Percentiles rank a stretch among this genome's conserved stretches.
Evolutionary conservation across 2,113 vertebrate species (phyloP).

Genomic region (Petaurus breviceps): DNA sequence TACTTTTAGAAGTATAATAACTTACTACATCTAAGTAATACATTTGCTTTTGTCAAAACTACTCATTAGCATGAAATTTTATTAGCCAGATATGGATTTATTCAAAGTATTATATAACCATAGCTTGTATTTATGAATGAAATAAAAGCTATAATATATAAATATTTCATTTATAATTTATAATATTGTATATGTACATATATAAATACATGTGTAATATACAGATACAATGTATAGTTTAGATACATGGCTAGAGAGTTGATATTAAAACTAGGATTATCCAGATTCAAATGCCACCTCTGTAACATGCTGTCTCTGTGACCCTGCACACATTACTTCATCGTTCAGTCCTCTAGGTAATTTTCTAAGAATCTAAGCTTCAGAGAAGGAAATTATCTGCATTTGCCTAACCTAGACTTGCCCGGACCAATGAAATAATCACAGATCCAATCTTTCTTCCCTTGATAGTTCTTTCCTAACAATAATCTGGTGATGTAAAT

Average conservation of each 20-base stretch:
- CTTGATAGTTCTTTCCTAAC: not conserved
- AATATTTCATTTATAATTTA: not conserved
- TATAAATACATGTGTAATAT: not conserved
- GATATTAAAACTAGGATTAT: not conserved
- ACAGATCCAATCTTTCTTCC: not conserved
- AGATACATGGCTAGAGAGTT: not conserved
- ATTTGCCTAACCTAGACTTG: not conserved
- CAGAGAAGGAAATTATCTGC: not conserved
- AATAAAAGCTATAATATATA: not conserved
- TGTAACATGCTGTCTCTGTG: not conserved
- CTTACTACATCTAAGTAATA: not conserved
- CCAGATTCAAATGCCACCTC: not conserved
- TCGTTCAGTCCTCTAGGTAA: not conserved
- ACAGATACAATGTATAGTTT: not conserved
- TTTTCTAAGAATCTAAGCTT: not conserved
- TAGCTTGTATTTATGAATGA: not conserved
- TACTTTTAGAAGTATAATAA: not conserved
- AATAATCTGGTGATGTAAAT: not conserved
- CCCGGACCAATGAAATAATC: not conserved
- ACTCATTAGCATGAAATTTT: constrained; percentile 4
- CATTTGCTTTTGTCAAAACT: not conserved
- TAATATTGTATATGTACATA: not conserved
- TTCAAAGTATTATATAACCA: constrained; percentile 20
- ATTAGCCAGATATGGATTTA: constrained; percentile 36
- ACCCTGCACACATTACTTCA: not conserved